phyloP scores from a whole-genome alignment of 2,888 invertebrate species.

The Crematogaster levior region DNA sequence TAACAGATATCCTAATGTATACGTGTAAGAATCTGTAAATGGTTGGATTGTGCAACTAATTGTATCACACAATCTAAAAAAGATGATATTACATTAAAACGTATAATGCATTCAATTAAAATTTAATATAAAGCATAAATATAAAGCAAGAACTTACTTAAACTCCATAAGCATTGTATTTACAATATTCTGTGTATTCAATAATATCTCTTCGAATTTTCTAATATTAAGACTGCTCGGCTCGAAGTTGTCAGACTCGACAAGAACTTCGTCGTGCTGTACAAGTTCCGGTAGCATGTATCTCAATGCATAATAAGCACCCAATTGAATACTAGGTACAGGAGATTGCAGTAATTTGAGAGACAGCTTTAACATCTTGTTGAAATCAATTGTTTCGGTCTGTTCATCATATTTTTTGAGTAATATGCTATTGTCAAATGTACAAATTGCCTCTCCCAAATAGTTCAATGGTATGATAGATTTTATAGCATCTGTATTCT shows the following conservation, averaged over 20 bases:
- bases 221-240: slow-evolving; percentile 84
- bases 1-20: slow-evolving; percentile 90
- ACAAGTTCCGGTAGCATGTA: slow-evolving; percentile 85
- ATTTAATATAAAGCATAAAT: slow-evolving; percentile 58
- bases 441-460: slow-evolving; percentile 79
- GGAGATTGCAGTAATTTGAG: slow-evolving; percentile 84
- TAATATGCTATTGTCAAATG: slow-evolving; percentile 76
- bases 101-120: slow-evolving; percentile 17
- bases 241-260: slow-evolving; percentile 85
- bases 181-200: slow-evolving; percentile 86
- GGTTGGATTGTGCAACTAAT: slow-evolving; percentile 87
- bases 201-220: slow-evolving; percentile 84
- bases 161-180: slow-evolving; percentile 87
- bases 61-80: slow-evolving; percentile 87
- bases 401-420: slow-evolving; percentile 64
- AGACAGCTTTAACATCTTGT: slow-evolving; percentile 81
- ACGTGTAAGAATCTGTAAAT: slow-evolving; percentile 88
- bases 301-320: slow-evolving; percentile 86
- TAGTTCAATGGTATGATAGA: slow-evolving; percentile 75
- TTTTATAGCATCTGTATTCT: slow-evolving; percentile 70
- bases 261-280: slow-evolving; percentile 85
- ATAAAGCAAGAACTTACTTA: slow-evolving; percentile 84
- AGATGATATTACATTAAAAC: slow-evolving; percentile 43
- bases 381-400: slow-evolving; percentile 18
- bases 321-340: slow-evolving; percentile 85